phyloP scores from a whole-genome alignment of 2,113 vertebrate genomes.

The Erythrocebus patas region DNA sequence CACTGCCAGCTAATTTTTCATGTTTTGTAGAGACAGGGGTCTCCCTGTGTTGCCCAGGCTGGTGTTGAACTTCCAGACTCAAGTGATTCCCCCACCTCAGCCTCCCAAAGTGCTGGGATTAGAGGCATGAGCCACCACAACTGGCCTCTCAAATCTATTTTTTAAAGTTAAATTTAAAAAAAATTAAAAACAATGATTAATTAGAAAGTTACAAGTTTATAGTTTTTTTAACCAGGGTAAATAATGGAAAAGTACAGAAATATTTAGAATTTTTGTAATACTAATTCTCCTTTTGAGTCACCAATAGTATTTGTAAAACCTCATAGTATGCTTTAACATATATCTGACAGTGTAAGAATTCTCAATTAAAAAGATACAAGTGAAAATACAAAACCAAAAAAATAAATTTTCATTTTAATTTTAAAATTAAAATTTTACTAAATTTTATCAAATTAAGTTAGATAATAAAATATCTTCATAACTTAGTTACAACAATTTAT shows the following conservation, averaged over 20 bases:
- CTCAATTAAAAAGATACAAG: not conserved
- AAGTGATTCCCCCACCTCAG: no score
- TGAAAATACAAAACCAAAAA: not conserved
- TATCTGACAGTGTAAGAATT: not conserved
- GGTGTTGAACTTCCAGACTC: no score
- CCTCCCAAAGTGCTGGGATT: no score
- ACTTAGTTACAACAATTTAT: not conserved
- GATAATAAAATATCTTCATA: not conserved
- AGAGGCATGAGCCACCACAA: no score
- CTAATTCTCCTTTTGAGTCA: conserved; percentile 5
- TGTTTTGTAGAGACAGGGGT: no score
- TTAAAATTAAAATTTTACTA: conserved; percentile 29
- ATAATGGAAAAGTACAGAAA: not conserved
- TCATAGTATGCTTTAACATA: not conserved
- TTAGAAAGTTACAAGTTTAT: not conserved
- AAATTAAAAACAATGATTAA: not conserved
- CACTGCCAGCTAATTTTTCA: no score
- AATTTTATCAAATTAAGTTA: not conserved
- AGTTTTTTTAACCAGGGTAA: conserved; percentile 5
- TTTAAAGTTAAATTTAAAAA: not conserved
- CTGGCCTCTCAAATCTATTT: not conserved
- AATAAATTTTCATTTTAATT: not conserved
- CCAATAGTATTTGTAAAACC: not conserved
- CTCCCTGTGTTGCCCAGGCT: no score
- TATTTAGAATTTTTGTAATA: conserved; percentile 31